phyloP scores from a whole-genome alignment of 2,797 vertebrate species.

The Siniperca obscura region DNA sequence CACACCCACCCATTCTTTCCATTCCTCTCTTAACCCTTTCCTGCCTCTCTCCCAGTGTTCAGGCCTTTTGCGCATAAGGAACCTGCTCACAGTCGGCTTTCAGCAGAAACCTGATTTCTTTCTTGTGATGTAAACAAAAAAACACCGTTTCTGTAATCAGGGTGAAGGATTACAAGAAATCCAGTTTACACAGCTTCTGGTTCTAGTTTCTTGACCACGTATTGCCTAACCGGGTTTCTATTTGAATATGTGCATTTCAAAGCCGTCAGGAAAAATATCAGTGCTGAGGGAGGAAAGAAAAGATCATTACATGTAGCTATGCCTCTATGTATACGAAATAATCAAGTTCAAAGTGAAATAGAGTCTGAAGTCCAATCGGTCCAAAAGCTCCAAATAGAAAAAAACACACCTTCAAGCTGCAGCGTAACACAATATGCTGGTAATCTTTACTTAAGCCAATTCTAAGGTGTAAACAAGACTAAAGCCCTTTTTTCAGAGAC shows the following conservation, averaged over 20 bases:
- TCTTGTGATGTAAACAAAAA: slow-evolving; percentile 36
- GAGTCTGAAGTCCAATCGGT: not conserved
- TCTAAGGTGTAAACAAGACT: not conserved
- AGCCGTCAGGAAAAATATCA: not conserved
- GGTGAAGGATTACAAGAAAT: slow-evolving; percentile 18
- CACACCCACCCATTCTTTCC: slow-evolving; percentile 63
- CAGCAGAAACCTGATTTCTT: slow-evolving; percentile 18
- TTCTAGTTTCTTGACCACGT: not conserved
- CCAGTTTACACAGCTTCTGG: not conserved
- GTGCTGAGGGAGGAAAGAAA: not conserved
- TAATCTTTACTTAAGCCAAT: not conserved
- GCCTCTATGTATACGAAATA: not conserved
- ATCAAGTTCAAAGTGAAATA: not conserved
- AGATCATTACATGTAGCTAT: too few species aligned
- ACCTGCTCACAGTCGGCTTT: slow-evolving; percentile 9
- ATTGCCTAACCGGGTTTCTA: not conserved
- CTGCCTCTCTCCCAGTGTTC: slow-evolving; percentile 53
- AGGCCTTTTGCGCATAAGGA: slow-evolving; percentile 12
- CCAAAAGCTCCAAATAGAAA: not conserved
- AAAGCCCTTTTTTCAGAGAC: too few species aligned
- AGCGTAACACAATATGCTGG: not conserved
- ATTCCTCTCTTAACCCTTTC: slow-evolving; percentile 76
- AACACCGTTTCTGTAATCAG: not conserved
- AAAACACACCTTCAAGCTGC: not conserved
- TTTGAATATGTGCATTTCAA: not conserved